Evolutionary conservation across 2,113 vertebrate genomes (phyloP), one percentile per base, ranked within the genome.

Genomic region (Plotosus lineatus): DNA sequence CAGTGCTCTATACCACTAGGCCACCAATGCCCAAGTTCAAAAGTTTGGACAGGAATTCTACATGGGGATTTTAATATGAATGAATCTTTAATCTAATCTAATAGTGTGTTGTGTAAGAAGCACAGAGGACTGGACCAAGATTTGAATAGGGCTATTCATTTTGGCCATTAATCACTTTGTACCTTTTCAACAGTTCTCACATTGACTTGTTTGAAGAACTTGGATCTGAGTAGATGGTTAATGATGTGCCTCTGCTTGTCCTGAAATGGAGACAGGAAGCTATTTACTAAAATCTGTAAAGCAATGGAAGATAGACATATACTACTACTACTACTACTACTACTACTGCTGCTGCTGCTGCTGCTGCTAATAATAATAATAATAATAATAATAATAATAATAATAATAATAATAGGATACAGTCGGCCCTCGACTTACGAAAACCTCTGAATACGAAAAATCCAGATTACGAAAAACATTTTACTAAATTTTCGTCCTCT

Each of bases 101-200:
- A 14, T 23, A 33, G 50, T 17, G 36, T 14, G 4, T 75, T 40
- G n/a, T 60, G 73, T 65, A 82, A 78, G 40, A 36, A 44, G 28
- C 69, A 68, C 73, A 80, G 7, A 85, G 55, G 36, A 60, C n/a
- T 58, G 38, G 46, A 63, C 21, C 31, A 48, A 51, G 28, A 46
- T 82, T 48, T 74, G 79, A 79, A 26, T 36, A 73, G 60, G 19
- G n/a, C 61, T 51, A 26, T 77, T 77, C 44, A 66, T 40, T 10
- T 38, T 61, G n/a, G 44, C 58, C 58, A 28, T 31, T 38, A 50
- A 78, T n/a, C 33, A 60, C 42, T 55, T 77, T 78, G 58, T 46
- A 60, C 61, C 68, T 69, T 51, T 53, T 56, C 21, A 60, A 65
- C 73, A 46, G 21, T 72, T 77, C 75, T 58, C 66, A 78, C 68